Evolutionary conservation across 2,888 invertebrate genomes (phyloP).

Genomic region (Antheraea assamensis): DNA sequence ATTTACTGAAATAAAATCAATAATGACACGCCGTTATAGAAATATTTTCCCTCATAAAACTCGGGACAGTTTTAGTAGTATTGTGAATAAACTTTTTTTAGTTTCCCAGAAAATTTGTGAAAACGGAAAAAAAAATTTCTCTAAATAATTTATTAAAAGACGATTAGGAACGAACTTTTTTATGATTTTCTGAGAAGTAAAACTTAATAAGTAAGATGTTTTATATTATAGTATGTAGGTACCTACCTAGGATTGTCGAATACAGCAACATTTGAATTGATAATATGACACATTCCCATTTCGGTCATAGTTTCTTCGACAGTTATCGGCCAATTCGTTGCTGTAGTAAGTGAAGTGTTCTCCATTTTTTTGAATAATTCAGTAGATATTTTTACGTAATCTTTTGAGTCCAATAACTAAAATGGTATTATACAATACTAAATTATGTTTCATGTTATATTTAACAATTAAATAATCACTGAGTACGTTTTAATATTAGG

Average conservation of each 20-base stretch:
- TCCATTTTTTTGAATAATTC: conserved; percentile 53
- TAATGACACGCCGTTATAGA: no score
- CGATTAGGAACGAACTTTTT: no score
- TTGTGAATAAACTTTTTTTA: no score
- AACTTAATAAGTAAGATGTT: no score
- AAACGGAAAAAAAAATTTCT: no score
- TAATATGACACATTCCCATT: conserved; percentile 86
- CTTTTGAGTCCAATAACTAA: conserved; percentile 56
- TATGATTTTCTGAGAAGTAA: no score
- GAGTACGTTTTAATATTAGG: no score
- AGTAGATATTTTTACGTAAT: conserved; percentile 57
- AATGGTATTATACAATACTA: background rate
- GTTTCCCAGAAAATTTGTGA: no score
- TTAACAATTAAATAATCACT: no score
- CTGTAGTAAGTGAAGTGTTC: conserved; percentile 50
- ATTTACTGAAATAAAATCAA: conserved; percentile 50
- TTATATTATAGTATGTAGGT: background rate
- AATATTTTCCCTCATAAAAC: no score
- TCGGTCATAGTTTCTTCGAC: conserved; percentile 84
- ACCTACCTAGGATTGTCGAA: conserved; percentile 78
- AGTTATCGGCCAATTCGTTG: conserved; percentile 61
- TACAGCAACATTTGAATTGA: conserved; percentile 85
- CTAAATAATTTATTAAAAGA: no score
- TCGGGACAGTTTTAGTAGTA: no score
- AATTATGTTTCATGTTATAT: background rate